Evolutionary conservation across 2,113 vertebrate genomes (phyloP), one percentile per base, ranked within the genome.

Genomic region (Saguinus midas): DNA sequence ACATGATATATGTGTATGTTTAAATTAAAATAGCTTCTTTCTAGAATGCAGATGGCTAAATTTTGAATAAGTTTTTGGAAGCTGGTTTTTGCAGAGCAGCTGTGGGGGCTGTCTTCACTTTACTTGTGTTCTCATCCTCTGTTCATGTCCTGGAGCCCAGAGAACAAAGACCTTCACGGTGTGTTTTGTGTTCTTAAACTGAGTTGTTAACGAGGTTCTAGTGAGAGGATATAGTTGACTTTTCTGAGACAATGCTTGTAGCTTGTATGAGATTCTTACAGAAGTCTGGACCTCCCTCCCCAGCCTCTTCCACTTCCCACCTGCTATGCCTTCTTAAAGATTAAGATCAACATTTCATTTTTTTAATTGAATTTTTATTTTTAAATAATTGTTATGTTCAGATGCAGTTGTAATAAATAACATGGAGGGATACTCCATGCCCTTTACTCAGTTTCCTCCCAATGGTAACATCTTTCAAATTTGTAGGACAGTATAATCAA

Each of bases 11-110:
- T 73, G 79, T 45, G 95, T 75, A 66, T 4, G 43, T n/a, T 35
- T 86, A 66, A 50, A 58, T 68, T 64, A 88, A 96, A 89, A 93
- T 86, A 95, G 83, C 61, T 27, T 52, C 86, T 86, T 91, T 93
- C 89, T 89, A 50, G 70, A 58, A 37, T 50, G 90, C 68, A 78
- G 90, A 82, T 17, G n/a, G 66, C 79, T 76, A 45, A 2, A 29
- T 84, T 92, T 96, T 52, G 89, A 78, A 23, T 86, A 72, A 79
- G 81, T 25, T 32, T 48, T 37, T 61, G 57, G 86, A 91, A 85
- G 82, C 76, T 85, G 94, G 17, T n/a, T 94, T 94, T 79, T 64
- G 25, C 8, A 1, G 78, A 91, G 73, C 17, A n/a, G 52, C 25
- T 50, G 37, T 32, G 72, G 45, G n/a, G 68, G 14, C 29, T 70